phyloP scores from a whole-genome alignment of 1,140 invertebrate species.

The Drosophila lowei region DNA sequence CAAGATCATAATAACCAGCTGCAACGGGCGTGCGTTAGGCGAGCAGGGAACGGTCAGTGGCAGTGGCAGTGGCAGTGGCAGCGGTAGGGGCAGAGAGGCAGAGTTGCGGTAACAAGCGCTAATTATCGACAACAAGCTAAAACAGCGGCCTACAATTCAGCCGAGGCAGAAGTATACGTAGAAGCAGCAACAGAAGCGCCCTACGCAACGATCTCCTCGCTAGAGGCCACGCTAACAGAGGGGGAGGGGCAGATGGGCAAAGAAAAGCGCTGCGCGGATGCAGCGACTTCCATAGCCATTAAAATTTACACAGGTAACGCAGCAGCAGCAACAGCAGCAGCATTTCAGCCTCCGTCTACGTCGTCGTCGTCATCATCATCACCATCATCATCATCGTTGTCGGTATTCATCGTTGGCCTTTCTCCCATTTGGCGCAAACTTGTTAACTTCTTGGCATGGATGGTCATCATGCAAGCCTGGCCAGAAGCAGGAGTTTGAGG shows the following conservation, averaged over 20 bases:
- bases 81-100: slow-evolving; percentile 25
- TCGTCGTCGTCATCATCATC: no score
- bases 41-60: slow-evolving; percentile 10
- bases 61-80: background rate
- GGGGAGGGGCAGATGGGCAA: slow-evolving; percentile 12
- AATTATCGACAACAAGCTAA: slow-evolving; percentile 80
- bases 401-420: slow-evolving; percentile 49
- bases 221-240: slow-evolving; percentile 31
- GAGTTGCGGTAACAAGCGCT: slow-evolving; percentile 73
- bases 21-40: slow-evolving; percentile 39
- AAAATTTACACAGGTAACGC: slow-evolving; percentile 75
- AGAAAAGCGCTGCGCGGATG: slow-evolving; percentile 56
- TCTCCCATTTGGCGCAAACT: slow-evolving; percentile 80
- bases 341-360: slow-evolving; percentile 9
- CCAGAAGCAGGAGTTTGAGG: slow-evolving; percentile 37
- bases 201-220: slow-evolving; percentile 49
- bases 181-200: slow-evolving; percentile 33
- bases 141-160: slow-evolving; percentile 80
- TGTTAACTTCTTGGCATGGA: slow-evolving; percentile 78
- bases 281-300: slow-evolving; percentile 70
- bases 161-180: slow-evolving; percentile 54
- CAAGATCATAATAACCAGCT: slow-evolving; percentile 78
- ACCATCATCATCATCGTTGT: no score
- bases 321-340: slow-evolving; percentile 35
- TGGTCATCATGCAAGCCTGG: slow-evolving; percentile 74